Evolutionary conservation across 1,140 invertebrate species (phyloP), one percentile per base, ranked within the genome.

Genomic region (Aphelinus certus): DNA sequence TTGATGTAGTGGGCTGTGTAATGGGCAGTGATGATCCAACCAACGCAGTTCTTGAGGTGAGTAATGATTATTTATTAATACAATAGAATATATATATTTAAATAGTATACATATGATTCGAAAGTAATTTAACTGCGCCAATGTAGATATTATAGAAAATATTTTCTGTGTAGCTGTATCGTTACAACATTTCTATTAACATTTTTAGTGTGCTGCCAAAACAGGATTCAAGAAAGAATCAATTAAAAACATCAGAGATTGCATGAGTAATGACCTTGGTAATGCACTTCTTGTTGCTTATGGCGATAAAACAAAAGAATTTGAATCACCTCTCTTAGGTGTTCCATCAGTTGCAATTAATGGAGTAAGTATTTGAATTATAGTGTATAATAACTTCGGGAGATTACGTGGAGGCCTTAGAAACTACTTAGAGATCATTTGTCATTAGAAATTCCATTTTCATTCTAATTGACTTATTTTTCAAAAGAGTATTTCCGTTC

Each of bases 301-400:
- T 68, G 92, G 92, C 0, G 87, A 91, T 75, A 90, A 88, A 80
- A 92, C 91, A 0, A 83, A 86, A 7, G 75, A 78, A 3, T 78
- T 92, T 1, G 80, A 86, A 49, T 88, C 90, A 1, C 83, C 83
- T 1, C 83, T 93, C 1, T 78, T 83, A 43, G 92, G 91, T 76
- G 91, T 93, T 3, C 92, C 92, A 1, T 92, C 91, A n/a, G 83
- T 93, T 55, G 82, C 91, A 3, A 87, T 91, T 49, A 90, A 92
- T 77, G 87, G 76, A 51, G 85, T 86, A 70, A 85, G 83, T 70
- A 64, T 47, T 10, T 3, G 43, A 42, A 26, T 26, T 26, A 26
- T 26, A 26, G 26, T 26, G 26, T 26, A 26, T 26, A 26, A 26
- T 26, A 0, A 26, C 26, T 26, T 26, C 26, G 26, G 26, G 26